Evolutionary conservation across 2,797 vertebrate species (phyloP), one percentile per base, ranked within the genome.

Genomic region (Sebastes melanostomus): DNA sequence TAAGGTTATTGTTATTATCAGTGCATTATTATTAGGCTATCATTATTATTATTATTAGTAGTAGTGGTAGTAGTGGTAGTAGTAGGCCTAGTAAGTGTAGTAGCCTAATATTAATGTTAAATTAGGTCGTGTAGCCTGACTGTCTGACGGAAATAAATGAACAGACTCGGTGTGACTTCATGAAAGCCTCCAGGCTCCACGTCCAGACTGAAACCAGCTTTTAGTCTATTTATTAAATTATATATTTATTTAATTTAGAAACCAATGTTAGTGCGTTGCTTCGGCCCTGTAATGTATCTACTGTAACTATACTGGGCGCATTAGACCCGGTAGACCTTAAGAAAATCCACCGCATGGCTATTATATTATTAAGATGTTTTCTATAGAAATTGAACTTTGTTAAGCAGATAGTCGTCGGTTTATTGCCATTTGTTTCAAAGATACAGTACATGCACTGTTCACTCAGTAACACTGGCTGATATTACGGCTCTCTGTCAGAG

Each of bases 401-500:
- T n/a, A 20, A 2, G 50, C 50, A 52, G 50, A 52, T 52, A 20
- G 20, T n/a, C 50, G 6, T 46, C 18, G 0, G 8, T 9, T 20
- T n/a, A 52, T 52, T 52, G 50, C 20, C 8, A 52, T 52, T 20
- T n/a, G 8, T 52, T 20, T 52, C 46, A 8, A n/a, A 52, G 18
- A 52, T 14, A 52, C 46, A 52, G 46, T 9, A n/a, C 50, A 52
- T 56, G 9, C 12, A 56, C 22, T 24, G 52, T 24, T 11, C n/a
- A 46, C 16, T 46, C 42, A 46, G 42, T 46, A 46, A 46, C 3
- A 46, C 16, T 46, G 42, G 3, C 42, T 46, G 14, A 46, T 18
- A 46, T 0, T 18, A 18, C 16, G 6, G 0, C 6, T 46, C 42
- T 18, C 52, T 54, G 50, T 54, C 50, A 54, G 20, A 55, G 10